phyloP scores from a whole-genome alignment of 2,797 vertebrate genomes.

The Schizothorax lantsangensis region DNA sequence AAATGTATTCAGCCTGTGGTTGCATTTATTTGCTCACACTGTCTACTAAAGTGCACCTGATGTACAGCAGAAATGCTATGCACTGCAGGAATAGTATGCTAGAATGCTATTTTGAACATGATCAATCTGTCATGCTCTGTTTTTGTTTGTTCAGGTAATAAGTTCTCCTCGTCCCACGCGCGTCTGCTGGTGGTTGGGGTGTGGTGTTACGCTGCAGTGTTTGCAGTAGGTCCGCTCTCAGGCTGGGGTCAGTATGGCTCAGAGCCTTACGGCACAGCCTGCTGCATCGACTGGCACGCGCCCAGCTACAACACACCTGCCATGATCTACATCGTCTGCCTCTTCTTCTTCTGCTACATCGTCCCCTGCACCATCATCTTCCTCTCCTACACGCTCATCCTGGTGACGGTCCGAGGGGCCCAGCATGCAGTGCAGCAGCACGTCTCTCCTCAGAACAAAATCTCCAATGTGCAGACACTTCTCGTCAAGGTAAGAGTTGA shows the following conservation, averaged over 20 bases:
- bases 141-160: constrained; percentile 76
- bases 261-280: constrained; percentile 88
- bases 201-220: constrained; percentile 84
- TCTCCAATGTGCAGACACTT: constrained; percentile 76
- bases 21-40: neutral
- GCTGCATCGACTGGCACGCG: constrained; percentile 85
- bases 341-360: constrained; percentile 88
- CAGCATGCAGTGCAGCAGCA: constrained; percentile 82
- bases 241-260: constrained; percentile 85
- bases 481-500: constrained; percentile 74
- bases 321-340: constrained; percentile 83
- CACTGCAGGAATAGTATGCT: neutral
- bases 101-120: neutral
- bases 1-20: neutral
- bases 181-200: constrained; percentile 75
- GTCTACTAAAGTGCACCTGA: neutral
- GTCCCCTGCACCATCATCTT: constrained; percentile 85
- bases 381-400: constrained; percentile 83
- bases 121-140: neutral
- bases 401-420: constrained; percentile 79
- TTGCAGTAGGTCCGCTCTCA: constrained; percentile 81
- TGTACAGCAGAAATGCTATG: neutral
- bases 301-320: constrained; percentile 72
- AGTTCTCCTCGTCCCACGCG: constrained; percentile 80
- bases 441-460: constrained; percentile 76